Conservation (phyloP, 2,888 invertebrate genomes). For the Lepeophtheirus nordmannii region DNA sequence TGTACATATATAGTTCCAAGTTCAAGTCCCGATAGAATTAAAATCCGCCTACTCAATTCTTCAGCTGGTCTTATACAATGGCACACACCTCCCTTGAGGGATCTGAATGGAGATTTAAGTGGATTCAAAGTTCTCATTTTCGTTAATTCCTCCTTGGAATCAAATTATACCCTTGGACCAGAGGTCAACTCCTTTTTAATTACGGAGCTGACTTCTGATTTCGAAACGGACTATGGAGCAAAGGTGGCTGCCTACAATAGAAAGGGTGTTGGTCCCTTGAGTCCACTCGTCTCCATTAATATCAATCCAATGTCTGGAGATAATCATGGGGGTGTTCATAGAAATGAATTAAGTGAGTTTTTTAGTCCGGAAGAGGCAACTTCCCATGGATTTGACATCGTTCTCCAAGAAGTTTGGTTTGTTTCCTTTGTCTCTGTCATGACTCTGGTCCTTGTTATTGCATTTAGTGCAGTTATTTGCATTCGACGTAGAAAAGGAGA, state of each 20-base stretch:
- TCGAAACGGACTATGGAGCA: neutral
- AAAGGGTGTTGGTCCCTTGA: conserved; percentile 10
- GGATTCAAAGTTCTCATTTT: conserved; percentile 16
- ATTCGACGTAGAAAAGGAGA: neutral
- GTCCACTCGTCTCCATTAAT: neutral
- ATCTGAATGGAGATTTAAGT: conserved; percentile 16
- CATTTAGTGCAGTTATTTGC: conserved; percentile 16
- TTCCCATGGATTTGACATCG: neutral
- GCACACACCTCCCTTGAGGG: conserved; percentile 1
- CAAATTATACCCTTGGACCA: conserved; percentile 16
- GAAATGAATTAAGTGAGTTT: neutral
- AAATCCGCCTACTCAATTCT: conserved; percentile 5
- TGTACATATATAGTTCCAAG: conserved; percentile 14
- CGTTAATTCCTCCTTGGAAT: neutral
- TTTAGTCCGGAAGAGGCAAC: neutral
- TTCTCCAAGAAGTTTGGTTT: conserved; percentile 21
- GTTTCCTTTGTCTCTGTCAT: conserved; percentile 15
- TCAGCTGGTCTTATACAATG: conserved; percentile 7
- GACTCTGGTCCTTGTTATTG: conserved; percentile 5
- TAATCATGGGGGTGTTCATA: neutral
- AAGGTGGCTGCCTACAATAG: conserved; percentile 17
- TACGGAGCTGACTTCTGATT: neutral
- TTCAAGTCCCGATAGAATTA: conserved; percentile 6
- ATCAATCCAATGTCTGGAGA: neutral
- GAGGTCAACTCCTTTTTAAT: conserved; percentile 2